Evolutionary conservation across 2,797 vertebrate species (phyloP), one percentile per base, ranked within the genome.

Genomic region (Halcyon chelicuti): DNA sequence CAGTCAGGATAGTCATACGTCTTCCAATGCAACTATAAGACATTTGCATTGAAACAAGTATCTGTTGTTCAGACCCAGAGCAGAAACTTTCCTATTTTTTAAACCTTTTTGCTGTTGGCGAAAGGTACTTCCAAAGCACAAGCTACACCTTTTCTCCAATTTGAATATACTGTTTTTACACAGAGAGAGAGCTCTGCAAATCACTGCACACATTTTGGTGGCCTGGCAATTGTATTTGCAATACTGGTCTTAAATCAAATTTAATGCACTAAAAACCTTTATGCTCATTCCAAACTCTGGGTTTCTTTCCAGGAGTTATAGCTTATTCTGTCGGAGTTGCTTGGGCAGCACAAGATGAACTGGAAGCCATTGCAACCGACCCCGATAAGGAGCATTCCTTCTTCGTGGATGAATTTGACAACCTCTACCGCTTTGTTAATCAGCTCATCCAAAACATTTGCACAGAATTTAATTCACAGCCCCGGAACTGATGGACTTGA

Each of bases 371-470:
- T 6, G 99, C 99, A 94, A 99, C 99, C 0, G 99, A 99, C 93
- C 99, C 99, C 0, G 98, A 99, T 97, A 98, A 98, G 83, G 99
- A 99, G 28, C 99, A 99, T 95, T 99, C 99, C 86, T 99, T 99
- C 98, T 99, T 99, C 1, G 99, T 99, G 93, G 99, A 99, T 14
- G 99, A 99, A 96, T 99, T 99, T 68, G 99, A 99, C 98, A 98
- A 98, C 97, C 99, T 99, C 72, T 98, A 99, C 97, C 98, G 97
- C 88, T 98, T 98, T 10, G 99, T 99, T 35, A 96, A 99, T 68
- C 99, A 98, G 95, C 99, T 99, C 94, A 98, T 99, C 94, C 97
- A 98, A 98, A 99, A 99, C 97, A 99, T 99, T 97, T 99, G 99
- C 97, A 98, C 98, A 91, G 99, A 99, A 96, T 99, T 99, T 98